Evolutionary conservation across 2,797 vertebrate genomes (phyloP).

Genomic region (Corythornis leucogaster): DNA sequence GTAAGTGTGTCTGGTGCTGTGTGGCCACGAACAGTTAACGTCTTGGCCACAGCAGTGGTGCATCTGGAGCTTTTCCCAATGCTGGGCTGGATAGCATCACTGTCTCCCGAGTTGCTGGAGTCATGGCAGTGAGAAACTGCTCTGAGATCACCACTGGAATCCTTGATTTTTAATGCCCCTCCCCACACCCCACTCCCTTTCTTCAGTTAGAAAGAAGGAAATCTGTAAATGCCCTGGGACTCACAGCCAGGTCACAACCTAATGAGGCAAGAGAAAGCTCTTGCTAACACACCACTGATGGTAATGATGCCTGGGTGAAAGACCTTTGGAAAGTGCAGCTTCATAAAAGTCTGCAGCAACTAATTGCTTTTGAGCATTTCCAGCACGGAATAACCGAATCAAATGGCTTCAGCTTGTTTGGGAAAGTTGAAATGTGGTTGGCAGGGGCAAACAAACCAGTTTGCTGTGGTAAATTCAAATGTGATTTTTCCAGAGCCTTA

Average conservation of each 20-base stretch:
- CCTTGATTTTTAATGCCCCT: neutral
- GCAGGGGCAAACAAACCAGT: neutral
- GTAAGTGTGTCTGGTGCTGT: neutral
- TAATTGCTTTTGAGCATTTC: constrained; percentile 17
- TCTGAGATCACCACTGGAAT: constrained; percentile 56
- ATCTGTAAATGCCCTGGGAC: neutral
- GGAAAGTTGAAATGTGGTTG: neutral
- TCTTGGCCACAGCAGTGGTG: neutral
- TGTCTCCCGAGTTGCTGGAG: neutral
- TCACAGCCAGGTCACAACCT: constrained; percentile 1
- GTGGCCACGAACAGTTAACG: neutral
- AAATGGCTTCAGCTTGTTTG: neutral
- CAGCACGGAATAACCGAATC: neutral
- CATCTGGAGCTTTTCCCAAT: constrained; percentile 47
- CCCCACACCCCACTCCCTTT: neutral
- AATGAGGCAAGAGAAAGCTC: neutral
- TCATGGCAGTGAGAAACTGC: constrained; percentile 5
- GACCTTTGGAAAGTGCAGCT: neutral
- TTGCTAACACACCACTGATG: neutral
- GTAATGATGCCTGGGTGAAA: neutral
- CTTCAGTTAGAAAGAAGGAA: constrained; percentile 1
- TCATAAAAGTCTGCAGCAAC: neutral
- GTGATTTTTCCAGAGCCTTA: neutral
- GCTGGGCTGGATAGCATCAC: constrained; percentile 51
- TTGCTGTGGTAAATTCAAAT: neutral